Conservation (phyloP, 2,113 vertebrate species). For the Lepus europaeus region DNA sequence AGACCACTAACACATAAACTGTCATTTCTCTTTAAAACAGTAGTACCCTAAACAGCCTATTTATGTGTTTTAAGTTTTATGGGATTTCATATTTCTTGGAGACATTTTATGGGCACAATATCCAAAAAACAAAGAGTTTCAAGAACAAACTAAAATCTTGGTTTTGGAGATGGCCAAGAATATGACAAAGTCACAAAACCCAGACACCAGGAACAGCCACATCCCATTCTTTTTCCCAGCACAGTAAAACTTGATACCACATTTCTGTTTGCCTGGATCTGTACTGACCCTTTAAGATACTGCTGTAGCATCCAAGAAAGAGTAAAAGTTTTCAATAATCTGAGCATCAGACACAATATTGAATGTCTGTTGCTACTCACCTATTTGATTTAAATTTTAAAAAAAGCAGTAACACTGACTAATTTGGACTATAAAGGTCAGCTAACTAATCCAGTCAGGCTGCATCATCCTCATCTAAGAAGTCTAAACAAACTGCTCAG, state of each 20-base stretch:
- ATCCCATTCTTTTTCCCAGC: background rate
- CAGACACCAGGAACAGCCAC: background rate
- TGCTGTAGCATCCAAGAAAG: background rate
- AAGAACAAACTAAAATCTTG: conserved; percentile 1
- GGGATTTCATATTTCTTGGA: background rate
- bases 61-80: conserved; percentile 6
- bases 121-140: background rate
- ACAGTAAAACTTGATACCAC: background rate
- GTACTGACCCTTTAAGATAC: background rate
- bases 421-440: background rate
- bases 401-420: background rate
- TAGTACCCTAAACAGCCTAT: background rate
- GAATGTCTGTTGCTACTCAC: background rate
- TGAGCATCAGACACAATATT: background rate
- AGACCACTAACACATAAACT: background rate
- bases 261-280: background rate
- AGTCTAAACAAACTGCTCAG: background rate
- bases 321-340: background rate
- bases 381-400: conserved; percentile 6
- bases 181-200: conserved; percentile 46
- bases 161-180: conserved; percentile 16
- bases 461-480: background rate
- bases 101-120: background rate
- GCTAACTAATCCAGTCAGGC: background rate
- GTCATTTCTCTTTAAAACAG: background rate